Conservation (phyloP, 2,888 invertebrate species). For the Gisinianus flammeolus region DNA sequence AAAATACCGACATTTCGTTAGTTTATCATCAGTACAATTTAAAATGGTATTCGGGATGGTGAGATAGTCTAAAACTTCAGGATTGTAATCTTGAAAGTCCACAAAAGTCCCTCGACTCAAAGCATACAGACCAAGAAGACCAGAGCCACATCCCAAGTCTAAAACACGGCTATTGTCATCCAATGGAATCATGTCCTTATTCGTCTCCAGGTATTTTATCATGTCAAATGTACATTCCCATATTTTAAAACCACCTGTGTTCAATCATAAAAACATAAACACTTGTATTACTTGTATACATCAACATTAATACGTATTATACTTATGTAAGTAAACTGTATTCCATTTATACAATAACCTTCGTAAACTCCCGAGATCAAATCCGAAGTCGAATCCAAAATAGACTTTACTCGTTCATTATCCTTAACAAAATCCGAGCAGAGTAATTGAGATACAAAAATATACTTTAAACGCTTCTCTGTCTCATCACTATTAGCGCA, state of each 20-base stretch:
- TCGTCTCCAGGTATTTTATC: slow-evolving; percentile 69
- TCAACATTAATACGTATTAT: too few relatives aligned
- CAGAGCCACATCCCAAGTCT: slow-evolving; percentile 93
- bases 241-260: slow-evolving; percentile 85
- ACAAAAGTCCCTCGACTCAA: slow-evolving; percentile 72
- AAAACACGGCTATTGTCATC: slow-evolving; percentile 68
- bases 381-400: slow-evolving; percentile 52
- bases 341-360: slow-evolving; percentile 44
- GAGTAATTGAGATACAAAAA: slow-evolving; percentile 37
- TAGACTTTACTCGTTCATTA: slow-evolving; percentile 36
- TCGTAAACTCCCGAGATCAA: slow-evolving; percentile 54
- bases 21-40: slow-evolving; percentile 61
- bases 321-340: too few relatives aligned
- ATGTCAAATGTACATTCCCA: slow-evolving; percentile 94
- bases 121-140: slow-evolving; percentile 82
- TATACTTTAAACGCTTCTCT: slow-evolving; percentile 34
- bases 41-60: slow-evolving; percentile 79
- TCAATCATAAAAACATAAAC: background rate
- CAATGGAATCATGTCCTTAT: slow-evolving; percentile 60
- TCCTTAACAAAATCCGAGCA: slow-evolving; percentile 33
- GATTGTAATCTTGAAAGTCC: slow-evolving; percentile 95
- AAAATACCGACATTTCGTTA: slow-evolving; percentile 64
- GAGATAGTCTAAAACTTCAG: slow-evolving; percentile 77
- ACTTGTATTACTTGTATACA: too few relatives aligned
- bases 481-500: background rate